phyloP scores from a whole-genome alignment of 2,797 vertebrate species.

The Petrocephalus sullivani region DNA sequence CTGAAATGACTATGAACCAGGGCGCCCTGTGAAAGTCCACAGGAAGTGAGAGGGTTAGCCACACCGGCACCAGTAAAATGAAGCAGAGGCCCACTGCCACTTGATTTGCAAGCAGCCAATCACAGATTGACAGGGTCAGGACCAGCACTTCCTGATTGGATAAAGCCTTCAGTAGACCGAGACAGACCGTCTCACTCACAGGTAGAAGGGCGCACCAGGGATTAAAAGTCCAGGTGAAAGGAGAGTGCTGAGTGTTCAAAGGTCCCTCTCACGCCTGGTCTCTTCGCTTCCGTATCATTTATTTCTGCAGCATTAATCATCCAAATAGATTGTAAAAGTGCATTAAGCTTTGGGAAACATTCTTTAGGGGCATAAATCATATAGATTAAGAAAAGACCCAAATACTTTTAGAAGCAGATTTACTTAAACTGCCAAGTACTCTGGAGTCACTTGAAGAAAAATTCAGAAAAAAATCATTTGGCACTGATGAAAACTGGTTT shows the following conservation, averaged over 20 bases:
- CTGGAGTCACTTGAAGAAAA: background rate
- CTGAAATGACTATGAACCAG: background rate
- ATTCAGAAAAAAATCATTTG: slow-evolving; percentile 38
- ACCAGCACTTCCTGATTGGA: background rate
- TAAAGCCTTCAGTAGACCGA: background rate
- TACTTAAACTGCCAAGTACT: slow-evolving; percentile 2
- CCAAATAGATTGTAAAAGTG: slow-evolving; percentile 46
- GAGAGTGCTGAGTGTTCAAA: background rate
- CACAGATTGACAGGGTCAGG: background rate
- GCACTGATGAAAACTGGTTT: slow-evolving; percentile 36
- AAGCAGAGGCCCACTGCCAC: background rate
- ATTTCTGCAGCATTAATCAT: slow-evolving; percentile 35
- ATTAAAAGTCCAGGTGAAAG: background rate
- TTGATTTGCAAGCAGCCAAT: background rate
- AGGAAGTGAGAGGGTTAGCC: background rate
- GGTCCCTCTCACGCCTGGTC: background rate
- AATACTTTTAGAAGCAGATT: slow-evolving; percentile 20
- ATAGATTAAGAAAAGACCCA: slow-evolving; percentile 20
- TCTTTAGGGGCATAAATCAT: slow-evolving; percentile 41
- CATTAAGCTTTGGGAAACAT: slow-evolving; percentile 45
- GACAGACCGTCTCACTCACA: background rate
- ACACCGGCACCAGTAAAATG: background rate
- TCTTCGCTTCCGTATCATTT: slow-evolving; percentile 24
- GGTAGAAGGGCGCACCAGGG: background rate
- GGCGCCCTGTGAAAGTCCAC: background rate